These are phyloP conservation scores for Lathronympha strigana DNA, from an alignment of 2,888 invertebrate species.

Conservation along the genomic window DNA sequence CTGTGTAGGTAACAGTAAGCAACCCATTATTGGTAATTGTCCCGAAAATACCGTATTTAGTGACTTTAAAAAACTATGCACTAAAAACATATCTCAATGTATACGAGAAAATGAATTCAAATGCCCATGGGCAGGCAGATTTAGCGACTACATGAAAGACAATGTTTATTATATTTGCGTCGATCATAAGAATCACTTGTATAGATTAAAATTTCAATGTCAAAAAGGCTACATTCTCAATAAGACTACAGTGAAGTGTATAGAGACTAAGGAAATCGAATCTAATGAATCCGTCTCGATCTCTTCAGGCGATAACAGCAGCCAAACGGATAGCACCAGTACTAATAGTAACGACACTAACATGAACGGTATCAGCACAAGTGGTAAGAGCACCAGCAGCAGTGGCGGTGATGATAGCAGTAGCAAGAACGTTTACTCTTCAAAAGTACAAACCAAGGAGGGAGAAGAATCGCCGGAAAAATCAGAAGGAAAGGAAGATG, in stretches of 20 bases:
- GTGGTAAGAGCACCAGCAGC: background rate
- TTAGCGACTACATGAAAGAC: slow-evolving; percentile 63
- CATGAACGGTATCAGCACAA: slow-evolving; percentile 3
- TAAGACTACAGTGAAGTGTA: slow-evolving; percentile 62
- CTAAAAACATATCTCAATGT: slow-evolving; percentile 76
- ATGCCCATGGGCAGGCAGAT: slow-evolving; percentile 74
- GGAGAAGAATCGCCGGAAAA: slow-evolving; percentile 50
- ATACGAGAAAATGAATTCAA: slow-evolving; percentile 74
- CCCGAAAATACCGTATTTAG: slow-evolving; percentile 75
- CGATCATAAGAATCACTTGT: slow-evolving; percentile 52
- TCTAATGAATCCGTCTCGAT: slow-evolving; percentile 30
- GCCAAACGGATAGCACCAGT: slow-evolving; percentile 11
- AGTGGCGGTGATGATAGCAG: background rate
- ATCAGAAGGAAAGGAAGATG: slow-evolving; percentile 21
- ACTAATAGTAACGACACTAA: slow-evolving; percentile 1
- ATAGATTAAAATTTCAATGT: slow-evolving; percentile 72
- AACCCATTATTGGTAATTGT: slow-evolving; percentile 64
- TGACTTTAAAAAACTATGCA: slow-evolving; percentile 74
- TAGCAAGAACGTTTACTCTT: slow-evolving; percentile 5
- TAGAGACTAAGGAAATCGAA: slow-evolving; percentile 46
- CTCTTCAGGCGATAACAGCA: slow-evolving; percentile 21
- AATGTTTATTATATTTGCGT: slow-evolving; percentile 76
- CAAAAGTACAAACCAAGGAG: slow-evolving; percentile 22
- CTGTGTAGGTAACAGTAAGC: slow-evolving; percentile 67
- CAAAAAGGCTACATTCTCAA: slow-evolving; percentile 65